Conservation (phyloP, 2,113 vertebrate genomes). For the Loxodonta africana region DNA sequence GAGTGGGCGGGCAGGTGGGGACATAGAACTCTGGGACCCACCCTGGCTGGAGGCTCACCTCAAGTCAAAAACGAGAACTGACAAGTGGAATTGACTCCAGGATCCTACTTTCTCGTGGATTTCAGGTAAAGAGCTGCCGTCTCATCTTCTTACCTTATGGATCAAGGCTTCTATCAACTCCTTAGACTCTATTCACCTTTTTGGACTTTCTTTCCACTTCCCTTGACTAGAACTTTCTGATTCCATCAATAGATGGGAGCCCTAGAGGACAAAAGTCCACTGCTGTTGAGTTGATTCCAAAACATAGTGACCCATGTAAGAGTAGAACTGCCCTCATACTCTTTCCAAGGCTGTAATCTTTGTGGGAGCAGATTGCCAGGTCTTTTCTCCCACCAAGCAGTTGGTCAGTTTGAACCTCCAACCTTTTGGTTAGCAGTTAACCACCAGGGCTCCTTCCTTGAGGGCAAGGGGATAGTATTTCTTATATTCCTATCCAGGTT, state of each 20-base stretch:
- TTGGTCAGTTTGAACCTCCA: no score
- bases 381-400: no score
- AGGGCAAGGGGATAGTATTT: no score
- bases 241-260: neutral
- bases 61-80: neutral
- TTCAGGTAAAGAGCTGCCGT: no score
- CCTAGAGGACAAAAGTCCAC: neutral
- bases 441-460: no score
- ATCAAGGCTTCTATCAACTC: neutral
- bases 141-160: fast-evolving
- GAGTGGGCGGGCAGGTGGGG: neutral
- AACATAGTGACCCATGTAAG: no score
- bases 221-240: neutral
- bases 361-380: no score
- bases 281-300: no score
- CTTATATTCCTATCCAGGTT: neutral
- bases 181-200: neutral
- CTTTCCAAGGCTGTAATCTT: no score
- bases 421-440: no score
- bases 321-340: no score
- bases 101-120: fast-evolving
- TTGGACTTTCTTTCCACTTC: neutral
- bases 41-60: neutral
- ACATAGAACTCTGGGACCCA: neutral
- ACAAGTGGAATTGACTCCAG: neutral